Evolutionary conservation across 2,797 vertebrate species (phyloP), one percentile per base, ranked within the genome.

Genomic region (Margarornis squamiger): DNA sequence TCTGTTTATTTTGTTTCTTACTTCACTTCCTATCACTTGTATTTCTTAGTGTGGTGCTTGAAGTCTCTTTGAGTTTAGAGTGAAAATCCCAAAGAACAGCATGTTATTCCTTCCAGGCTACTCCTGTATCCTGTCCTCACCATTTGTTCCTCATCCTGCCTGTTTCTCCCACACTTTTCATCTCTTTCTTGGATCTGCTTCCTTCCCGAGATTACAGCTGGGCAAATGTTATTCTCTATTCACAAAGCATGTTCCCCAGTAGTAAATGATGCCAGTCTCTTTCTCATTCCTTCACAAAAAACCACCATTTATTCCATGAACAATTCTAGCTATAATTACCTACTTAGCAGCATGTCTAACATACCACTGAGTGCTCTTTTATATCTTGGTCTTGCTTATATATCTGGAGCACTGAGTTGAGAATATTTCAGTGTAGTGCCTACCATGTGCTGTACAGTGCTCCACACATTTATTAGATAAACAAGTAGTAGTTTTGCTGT

Each of bases 241-340:
- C 77, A 19, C 59, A 63, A 57, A 87, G 63, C 59, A 8, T n/a
- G 61, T 79, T 95, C 29, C 30, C 17, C 22, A 0, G 32, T 76
- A 57, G 38, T 52, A 63, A 71, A 8, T 49, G 49, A 65, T 91
- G 57, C 71, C 45, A 61, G 27, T 23, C n/a, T 41, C 38, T 46
- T 55, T 57, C 43, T 49, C 22, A 43, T 73, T 74, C 38, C 54
- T 72, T 85, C 81, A 65, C 72, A 67, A 77, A 92, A 61, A 52
- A 65, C 1, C 57, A 21, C 67, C 57, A 9, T 72, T 93, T 93
- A 77, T 80, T 79, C 67, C 67, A 65, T 58, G 59, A 89, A 46
- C 75, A 73, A 38, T 85, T 77, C n/a, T 23, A 82, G 17, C 77
- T 77, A 17, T 63, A 92, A 82, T 93, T 91, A 79, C 30, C 52